Conservation (phyloP, 2,888 invertebrate species). For the Ptycholaimellus sp. region DNA sequence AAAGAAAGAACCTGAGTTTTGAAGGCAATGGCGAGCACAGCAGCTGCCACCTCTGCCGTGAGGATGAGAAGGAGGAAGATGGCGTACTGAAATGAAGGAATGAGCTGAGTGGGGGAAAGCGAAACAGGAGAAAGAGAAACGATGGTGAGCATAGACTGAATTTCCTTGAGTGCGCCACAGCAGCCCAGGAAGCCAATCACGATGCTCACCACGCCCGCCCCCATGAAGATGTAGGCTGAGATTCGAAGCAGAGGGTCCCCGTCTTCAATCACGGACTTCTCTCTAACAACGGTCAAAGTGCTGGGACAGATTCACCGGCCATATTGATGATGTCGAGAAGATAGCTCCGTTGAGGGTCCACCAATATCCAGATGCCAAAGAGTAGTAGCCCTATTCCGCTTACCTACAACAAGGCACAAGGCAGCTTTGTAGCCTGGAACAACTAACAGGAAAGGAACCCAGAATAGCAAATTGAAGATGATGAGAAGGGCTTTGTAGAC, state of each 20-base stretch:
- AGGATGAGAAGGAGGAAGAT: constrained; percentile 12
- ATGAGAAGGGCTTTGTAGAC: too few relatives aligned
- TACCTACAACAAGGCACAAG: constrained; percentile 11
- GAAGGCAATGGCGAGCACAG: constrained; percentile 12
- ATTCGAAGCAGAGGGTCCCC: constrained; percentile 7
- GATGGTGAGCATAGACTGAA: constrained; percentile 14
- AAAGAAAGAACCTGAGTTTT: constrained; percentile 12
- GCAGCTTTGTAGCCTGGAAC: too few relatives aligned
- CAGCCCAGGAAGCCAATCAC: constrained; percentile 19
- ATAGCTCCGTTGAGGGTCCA: constrained; percentile 20
- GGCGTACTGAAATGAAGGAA: constrained; percentile 11
- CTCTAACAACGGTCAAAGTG: constrained; percentile 16
- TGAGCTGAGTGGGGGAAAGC: background rate
- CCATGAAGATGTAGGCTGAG: constrained; percentile 13
- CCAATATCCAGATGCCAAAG: constrained; percentile 19
- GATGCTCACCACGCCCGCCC: constrained; percentile 13
- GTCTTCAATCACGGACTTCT: background rate
- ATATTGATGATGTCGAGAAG: constrained; percentile 20
- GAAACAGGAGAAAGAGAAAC: constrained; percentile 10
- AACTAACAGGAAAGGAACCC: too few relatives aligned
- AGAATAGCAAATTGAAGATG: too few relatives aligned
- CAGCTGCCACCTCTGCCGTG: constrained; percentile 14
- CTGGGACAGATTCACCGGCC: too few relatives aligned
- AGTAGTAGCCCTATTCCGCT: constrained; percentile 16
- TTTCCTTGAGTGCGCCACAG: constrained; percentile 17